phyloP scores from a whole-genome alignment of 2,888 invertebrate genomes.

The Gastracanthus pulcherrimus region DNA sequence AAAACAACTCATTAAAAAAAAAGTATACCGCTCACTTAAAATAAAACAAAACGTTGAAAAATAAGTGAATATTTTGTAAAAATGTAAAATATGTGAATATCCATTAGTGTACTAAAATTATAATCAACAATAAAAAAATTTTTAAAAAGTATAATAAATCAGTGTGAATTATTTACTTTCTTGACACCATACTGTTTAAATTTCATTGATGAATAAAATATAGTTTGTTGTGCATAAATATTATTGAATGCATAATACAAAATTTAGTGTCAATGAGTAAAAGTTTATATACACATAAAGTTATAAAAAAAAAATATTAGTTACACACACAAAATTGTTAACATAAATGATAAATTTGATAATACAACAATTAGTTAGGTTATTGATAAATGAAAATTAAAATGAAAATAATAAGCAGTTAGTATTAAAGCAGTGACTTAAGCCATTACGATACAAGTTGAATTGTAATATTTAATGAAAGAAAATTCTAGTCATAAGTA shows the following conservation, averaged over 20 bases:
- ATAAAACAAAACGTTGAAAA: neutral
- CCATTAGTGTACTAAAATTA: neutral
- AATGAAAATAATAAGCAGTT: neutral
- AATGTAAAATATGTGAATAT: neutral
- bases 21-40: conserved; percentile 1
- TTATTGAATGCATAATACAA: neutral
- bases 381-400: neutral
- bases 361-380: neutral
- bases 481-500: neutral
- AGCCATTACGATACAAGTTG: conserved; percentile 18
- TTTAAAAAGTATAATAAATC: neutral
- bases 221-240: neutral
- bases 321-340: neutral
- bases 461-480: neutral
- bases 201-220: neutral
- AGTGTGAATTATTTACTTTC: neutral
- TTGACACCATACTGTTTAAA: too few relatives aligned
- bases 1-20: neutral
- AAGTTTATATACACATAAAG: neutral
- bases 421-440: conserved; percentile 1
- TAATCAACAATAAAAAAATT: neutral
- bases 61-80: neutral
- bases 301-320: neutral
- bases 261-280: neutral
- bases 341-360: neutral